Evolutionary conservation across 2,113 vertebrate species (phyloP).

Genomic region (Prinia subflava): DNA sequence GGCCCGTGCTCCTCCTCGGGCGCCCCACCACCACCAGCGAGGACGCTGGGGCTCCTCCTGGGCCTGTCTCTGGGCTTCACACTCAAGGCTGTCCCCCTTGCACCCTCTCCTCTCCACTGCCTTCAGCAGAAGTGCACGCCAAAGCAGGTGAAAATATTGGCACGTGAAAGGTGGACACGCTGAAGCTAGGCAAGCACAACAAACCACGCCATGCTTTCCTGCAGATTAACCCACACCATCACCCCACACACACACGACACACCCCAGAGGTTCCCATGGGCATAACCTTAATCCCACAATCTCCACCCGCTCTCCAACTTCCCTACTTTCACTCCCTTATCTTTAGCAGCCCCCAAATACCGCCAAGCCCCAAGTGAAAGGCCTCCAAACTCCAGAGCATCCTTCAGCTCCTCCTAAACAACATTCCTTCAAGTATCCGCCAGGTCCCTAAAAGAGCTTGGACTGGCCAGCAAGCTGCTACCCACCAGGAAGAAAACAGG

Average conservation of each 20-base stretch:
- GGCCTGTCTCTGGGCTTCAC: background rate
- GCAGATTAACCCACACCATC: background rate
- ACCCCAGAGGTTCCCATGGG: background rate
- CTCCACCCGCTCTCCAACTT: background rate
- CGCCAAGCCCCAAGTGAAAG: background rate
- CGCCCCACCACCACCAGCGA: rapidly evolving
- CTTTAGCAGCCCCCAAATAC: background rate
- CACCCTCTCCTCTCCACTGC: background rate
- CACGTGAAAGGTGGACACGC: background rate
- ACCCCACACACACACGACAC: background rate
- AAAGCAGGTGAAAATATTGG: background rate
- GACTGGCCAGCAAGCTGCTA: background rate
- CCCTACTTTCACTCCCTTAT: background rate
- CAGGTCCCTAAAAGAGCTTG: background rate
- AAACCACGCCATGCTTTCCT: background rate
- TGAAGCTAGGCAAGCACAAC: background rate
- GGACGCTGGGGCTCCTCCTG: rapidly evolving
- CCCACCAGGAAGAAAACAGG: background rate
- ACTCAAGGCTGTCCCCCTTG: background rate
- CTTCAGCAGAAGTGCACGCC: background rate
- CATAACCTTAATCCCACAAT: background rate
- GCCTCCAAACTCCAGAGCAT: background rate
- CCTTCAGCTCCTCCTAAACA: background rate
- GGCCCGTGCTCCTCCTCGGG: background rate
- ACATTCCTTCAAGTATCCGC: rapidly evolving